These are phyloP conservation scores for Monomorium pharaonis DNA, from an alignment of 1,140 invertebrate genomes.

Conservation along the genomic window DNA sequence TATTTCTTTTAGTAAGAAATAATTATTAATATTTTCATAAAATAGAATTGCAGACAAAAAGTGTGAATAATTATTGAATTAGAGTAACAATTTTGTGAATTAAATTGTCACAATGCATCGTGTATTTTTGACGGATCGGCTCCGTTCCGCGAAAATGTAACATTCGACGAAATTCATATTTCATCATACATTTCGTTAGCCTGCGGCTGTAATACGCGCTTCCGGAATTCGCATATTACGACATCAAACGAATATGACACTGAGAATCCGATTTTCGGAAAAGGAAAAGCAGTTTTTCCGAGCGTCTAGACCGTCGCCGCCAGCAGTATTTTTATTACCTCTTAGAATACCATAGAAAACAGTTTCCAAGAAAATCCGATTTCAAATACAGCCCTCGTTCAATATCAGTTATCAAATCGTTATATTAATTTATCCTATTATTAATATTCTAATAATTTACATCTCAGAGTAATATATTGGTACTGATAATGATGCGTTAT, in stretches of 20 bases:
- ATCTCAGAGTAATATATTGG: background rate
- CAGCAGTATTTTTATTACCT: conserved; percentile 33
- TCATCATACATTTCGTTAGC: conserved; percentile 58
- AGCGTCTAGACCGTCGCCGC: conserved; percentile 54
- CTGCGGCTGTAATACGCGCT: conserved; percentile 35
- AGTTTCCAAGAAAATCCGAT: background rate
- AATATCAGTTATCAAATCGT: background rate
- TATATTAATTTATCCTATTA: background rate
- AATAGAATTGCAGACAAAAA: background rate
- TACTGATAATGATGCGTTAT: background rate
- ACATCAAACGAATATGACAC: background rate
- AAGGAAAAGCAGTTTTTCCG: conserved; percentile 39
- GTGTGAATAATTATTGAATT: background rate
- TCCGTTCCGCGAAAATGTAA: background rate
- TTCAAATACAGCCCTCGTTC: background rate
- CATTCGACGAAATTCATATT: conserved; percentile 55
- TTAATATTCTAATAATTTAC: no score
- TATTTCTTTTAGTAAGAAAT: background rate
- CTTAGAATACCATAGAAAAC: background rate
- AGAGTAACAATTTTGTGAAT: background rate
- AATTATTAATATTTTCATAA: background rate
- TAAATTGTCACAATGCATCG: background rate
- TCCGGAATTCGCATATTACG: background rate
- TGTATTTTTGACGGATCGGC: background rate
- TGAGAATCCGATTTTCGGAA: conserved; percentile 42